Conservation (phyloP, 2,888 invertebrate genomes). For the Trachelus tabidus region DNA sequence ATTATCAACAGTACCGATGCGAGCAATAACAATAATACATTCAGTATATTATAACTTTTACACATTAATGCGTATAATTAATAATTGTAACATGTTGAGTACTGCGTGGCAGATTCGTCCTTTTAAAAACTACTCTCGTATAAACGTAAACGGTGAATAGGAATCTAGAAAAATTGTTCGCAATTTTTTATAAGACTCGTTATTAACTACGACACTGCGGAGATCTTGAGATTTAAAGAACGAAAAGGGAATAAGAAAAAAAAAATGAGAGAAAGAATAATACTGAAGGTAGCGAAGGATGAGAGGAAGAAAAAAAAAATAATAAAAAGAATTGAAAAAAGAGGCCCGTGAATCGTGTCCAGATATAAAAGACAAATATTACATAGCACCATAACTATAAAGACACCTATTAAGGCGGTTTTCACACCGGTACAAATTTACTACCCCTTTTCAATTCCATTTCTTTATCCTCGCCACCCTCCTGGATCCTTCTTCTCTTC, state of each 20-base stretch:
- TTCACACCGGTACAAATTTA: conserved; percentile 45
- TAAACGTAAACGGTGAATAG: background rate
- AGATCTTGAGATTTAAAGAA: background rate
- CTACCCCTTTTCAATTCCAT: conserved; percentile 39
- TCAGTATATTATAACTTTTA: background rate
- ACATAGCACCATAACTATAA: background rate
- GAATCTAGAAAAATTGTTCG: background rate
- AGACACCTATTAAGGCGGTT: background rate
- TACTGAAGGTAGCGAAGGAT: background rate
- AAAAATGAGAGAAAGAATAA: background rate
- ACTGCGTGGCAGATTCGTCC: background rate
- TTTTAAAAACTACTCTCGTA: background rate
- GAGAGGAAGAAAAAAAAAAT: background rate
- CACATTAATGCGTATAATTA: background rate
- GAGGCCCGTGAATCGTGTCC: background rate
- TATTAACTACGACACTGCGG: background rate
- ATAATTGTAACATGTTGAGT: background rate
- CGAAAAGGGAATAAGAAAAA: background rate
- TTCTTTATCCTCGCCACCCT: conserved; percentile 34
- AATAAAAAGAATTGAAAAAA: background rate
- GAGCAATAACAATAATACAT: background rate
- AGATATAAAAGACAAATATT: background rate
- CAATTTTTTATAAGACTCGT: background rate
- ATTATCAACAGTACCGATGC: background rate
- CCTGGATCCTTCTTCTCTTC: conserved; percentile 39